These are phyloP conservation scores for Cygnus olor DNA, from an alignment of 2,797 vertebrate species.

Conservation along the genomic window DNA sequence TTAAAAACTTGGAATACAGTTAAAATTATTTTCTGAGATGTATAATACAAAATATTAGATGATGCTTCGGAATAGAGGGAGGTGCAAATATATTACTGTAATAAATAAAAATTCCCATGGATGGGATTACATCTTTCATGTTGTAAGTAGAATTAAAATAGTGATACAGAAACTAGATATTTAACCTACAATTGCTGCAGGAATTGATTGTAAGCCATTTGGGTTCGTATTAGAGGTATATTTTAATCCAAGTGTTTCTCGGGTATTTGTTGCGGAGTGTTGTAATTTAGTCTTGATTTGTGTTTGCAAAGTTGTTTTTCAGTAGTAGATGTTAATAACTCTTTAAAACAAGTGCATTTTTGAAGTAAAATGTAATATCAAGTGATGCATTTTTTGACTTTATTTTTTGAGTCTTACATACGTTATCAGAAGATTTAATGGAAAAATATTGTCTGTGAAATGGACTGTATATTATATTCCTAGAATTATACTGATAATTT, in stretches of 20 bases:
- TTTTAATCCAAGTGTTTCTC: neutral
- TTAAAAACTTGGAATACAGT: neutral
- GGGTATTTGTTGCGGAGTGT: neutral
- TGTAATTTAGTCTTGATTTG: neutral
- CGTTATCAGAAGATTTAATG: neutral
- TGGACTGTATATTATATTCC: neutral
- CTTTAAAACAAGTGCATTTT: neutral
- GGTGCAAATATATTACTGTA: neutral
- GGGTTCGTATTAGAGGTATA: neutral
- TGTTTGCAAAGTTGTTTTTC: neutral
- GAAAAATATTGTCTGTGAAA: neutral
- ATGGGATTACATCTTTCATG: neutral
- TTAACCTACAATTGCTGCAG: neutral
- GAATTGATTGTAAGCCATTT: neutral
- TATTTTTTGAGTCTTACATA: neutral
- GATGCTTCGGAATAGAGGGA: neutral
- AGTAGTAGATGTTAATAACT: neutral
- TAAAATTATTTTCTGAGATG: neutral
- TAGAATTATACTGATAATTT: no score
- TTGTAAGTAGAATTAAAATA: neutral
- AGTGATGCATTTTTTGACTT: neutral
- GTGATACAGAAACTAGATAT: neutral
- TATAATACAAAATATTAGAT: neutral
- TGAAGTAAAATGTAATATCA: neutral
- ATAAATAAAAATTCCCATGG: neutral